Percentiles rank a stretch among this genome's conserved stretches.
phyloP scores from a whole-genome alignment of 1,140 invertebrate genomes.

The Muscidifurax raptorellus region DNA sequence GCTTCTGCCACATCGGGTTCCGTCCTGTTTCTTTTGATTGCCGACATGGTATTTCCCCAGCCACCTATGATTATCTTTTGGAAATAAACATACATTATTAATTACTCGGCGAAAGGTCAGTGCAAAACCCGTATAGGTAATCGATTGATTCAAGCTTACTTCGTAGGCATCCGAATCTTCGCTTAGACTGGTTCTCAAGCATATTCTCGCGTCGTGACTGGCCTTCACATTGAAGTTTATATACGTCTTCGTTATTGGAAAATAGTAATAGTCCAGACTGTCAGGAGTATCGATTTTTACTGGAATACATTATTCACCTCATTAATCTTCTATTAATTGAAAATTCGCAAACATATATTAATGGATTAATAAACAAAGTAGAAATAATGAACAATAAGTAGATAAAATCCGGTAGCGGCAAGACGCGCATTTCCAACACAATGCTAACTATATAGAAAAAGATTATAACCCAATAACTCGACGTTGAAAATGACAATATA shows the following conservation, averaged over 20 bases:
- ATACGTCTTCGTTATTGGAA: conserved; percentile 62
- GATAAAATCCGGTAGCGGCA: too few species aligned
- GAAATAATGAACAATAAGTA: too few species aligned
- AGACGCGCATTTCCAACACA: too few species aligned
- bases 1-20: conserved; percentile 61
- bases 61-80: conserved; percentile 64
- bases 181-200: conserved; percentile 63
- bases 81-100: neutral
- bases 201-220: conserved; percentile 65
- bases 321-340: neutral
- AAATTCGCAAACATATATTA: too few species aligned
- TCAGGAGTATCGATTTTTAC: conserved; percentile 62
- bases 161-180: conserved; percentile 65
- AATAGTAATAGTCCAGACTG: conserved; percentile 63
- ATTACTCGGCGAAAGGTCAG: neutral
- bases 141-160: conserved; percentile 52
- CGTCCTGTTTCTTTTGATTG: conserved; percentile 59
- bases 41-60: conserved; percentile 64
- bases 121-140: neutral
- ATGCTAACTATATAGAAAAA: too few species aligned
- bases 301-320: conserved; percentile 48
- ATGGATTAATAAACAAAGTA: too few species aligned
- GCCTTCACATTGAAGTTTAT: conserved; percentile 60
- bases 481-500: too few species aligned
- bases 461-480: too few species aligned